phyloP scores from a whole-genome alignment of 2,888 invertebrate species.

The Papilio elwesi region DNA sequence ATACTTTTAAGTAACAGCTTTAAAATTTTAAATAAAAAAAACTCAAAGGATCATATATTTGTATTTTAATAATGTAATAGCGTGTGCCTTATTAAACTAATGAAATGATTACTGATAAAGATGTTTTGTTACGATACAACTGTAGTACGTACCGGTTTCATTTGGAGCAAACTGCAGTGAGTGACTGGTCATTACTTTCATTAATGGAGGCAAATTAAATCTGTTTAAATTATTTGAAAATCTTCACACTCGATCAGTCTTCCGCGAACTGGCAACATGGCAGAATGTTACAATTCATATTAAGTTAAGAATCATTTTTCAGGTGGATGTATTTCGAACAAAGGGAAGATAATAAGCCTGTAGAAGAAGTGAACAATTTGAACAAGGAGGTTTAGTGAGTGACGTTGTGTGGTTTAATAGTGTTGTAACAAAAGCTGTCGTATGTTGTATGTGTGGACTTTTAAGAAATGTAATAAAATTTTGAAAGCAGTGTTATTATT shows the following conservation, averaged over 20 bases:
- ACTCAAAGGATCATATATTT: neutral
- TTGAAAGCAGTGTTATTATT: slow-evolving; percentile 21
- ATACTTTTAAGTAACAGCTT: neutral
- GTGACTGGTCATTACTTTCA: neutral
- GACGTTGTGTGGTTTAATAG: slow-evolving; percentile 29
- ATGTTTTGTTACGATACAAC: neutral
- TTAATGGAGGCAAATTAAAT: slow-evolving; percentile 13
- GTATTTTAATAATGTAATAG: neutral
- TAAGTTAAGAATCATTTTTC: slow-evolving; percentile 49
- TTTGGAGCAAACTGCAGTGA: neutral
- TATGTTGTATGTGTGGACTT: slow-evolving; percentile 34
- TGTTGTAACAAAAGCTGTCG: slow-evolving; percentile 20
- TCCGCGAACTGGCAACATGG: slow-evolving; percentile 1
- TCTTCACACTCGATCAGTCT: slow-evolving; percentile 18
- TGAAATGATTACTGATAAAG: neutral
- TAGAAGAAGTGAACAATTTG: slow-evolving; percentile 57
- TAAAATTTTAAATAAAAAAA: slow-evolving; percentile 4
- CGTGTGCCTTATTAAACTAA: neutral
- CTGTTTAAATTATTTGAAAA: slow-evolving; percentile 27
- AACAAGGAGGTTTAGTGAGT: slow-evolving; percentile 56
- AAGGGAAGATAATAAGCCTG: slow-evolving; percentile 75
- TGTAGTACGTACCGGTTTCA: slow-evolving; percentile 9
- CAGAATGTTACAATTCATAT: slow-evolving; percentile 22
- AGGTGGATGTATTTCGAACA: slow-evolving; percentile 90
- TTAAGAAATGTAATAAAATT: slow-evolving; percentile 32